phyloP scores from a whole-genome alignment of 2,113 vertebrate species.

The Dendropsophus ebraccatus region DNA sequence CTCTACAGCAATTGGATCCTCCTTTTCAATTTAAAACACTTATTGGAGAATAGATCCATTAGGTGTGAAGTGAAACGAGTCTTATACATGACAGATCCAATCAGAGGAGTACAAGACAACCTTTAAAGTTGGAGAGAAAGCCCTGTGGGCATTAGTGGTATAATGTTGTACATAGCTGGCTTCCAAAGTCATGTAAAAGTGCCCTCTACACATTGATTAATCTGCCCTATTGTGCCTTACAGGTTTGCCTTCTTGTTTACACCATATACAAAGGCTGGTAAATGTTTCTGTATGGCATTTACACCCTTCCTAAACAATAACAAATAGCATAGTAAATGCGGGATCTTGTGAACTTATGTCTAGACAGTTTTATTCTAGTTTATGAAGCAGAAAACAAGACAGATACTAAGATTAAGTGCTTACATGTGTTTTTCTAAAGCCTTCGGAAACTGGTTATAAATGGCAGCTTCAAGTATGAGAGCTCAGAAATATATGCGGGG shows the following conservation, averaged over 20 bases:
- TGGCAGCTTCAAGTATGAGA: constrained; percentile 40
- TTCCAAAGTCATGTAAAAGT: neutral
- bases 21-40: too few species aligned
- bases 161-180: too few species aligned
- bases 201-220: neutral
- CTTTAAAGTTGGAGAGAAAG: neutral
- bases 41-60: too few species aligned
- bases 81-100: too few species aligned
- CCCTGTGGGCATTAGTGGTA: neutral
- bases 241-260: neutral
- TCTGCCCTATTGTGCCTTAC: neutral
- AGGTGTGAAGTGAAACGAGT: too few species aligned
- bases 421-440: constrained; percentile 54
- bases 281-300: neutral
- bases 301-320: constrained; percentile 32
- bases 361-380: constrained; percentile 44
- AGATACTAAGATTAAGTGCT: constrained; percentile 52
- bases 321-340: constrained; percentile 1
- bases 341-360: constrained; percentile 18
- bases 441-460: constrained; percentile 54
- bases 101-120: too few species aligned
- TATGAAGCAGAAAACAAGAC: constrained; percentile 51
- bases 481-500: constrained; percentile 45
- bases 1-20: too few species aligned
- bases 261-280: neutral